Conservation (phyloP, 1,140 invertebrate species). For the Cheumatopsyche charites region DNA sequence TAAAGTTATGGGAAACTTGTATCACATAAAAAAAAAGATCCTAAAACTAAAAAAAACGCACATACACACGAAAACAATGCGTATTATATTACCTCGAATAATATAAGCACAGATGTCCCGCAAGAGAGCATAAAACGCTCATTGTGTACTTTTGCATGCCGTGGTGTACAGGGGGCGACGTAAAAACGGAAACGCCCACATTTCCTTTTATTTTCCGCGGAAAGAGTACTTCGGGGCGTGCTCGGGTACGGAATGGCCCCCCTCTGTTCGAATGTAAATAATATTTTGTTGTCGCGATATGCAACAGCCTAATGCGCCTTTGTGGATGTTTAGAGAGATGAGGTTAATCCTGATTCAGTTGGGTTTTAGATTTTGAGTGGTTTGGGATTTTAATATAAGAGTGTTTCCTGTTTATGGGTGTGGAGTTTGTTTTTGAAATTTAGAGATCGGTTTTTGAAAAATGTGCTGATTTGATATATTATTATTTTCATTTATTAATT, state of each 20-base stretch:
- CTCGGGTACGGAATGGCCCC: neutral
- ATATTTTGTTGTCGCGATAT: neutral
- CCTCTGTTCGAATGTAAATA: neutral
- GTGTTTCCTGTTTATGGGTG: too few relatives aligned
- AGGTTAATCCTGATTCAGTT: too few relatives aligned
- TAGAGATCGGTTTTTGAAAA: too few relatives aligned
- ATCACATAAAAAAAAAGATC: too few relatives aligned
- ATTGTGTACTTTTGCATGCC: constrained; percentile 12
- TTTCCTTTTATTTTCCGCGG: constrained; percentile 19
- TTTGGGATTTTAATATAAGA: too few relatives aligned
- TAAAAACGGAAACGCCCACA: constrained; percentile 33
- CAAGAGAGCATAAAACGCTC: neutral
- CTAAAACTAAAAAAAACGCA: neutral
- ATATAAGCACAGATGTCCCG: constrained; percentile 32
- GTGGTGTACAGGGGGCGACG: constrained; percentile 1
- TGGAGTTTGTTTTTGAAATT: too few relatives aligned
- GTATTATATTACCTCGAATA: constrained; percentile 7
- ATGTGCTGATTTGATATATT: too few relatives aligned
- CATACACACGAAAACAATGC: constrained; percentile 29
- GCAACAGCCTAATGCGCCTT: too few relatives aligned
- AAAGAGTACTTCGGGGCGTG: neutral
- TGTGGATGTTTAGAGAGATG: too few relatives aligned
- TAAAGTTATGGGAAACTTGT: too few relatives aligned
- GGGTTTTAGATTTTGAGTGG: too few relatives aligned
- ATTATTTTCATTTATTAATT: too few relatives aligned